phyloP scores from a whole-genome alignment of 2,797 vertebrate genomes.

The Eremophila alpestris region DNA sequence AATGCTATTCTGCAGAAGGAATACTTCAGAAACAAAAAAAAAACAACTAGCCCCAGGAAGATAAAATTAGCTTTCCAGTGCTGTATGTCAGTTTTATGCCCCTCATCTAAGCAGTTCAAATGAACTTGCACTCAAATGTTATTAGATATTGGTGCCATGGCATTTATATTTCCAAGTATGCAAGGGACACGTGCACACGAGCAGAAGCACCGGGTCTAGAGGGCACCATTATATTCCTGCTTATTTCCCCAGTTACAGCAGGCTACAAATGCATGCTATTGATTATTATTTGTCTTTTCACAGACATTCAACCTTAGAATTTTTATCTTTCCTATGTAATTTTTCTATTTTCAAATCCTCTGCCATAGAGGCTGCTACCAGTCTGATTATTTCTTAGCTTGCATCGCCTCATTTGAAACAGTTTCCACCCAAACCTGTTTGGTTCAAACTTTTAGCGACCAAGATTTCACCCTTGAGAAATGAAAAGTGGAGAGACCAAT shows the following conservation, averaged over 20 bases:
- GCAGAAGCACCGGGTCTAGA: slow-evolving; percentile 46
- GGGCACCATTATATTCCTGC: slow-evolving; percentile 30
- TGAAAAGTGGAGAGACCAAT: not conserved
- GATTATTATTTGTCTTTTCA: not conserved
- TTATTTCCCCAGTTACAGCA: slow-evolving; percentile 29
- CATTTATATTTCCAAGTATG: slow-evolving; percentile 39
- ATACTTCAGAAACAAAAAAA: not conserved
- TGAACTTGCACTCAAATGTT: slow-evolving; percentile 36
- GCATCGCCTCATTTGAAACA: not conserved
- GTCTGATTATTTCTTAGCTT: not conserved
- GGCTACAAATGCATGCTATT: slow-evolving; percentile 13
- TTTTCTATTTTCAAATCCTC: slow-evolving; percentile 11
- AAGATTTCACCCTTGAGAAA: not conserved
- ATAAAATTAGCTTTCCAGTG: slow-evolving; percentile 26
- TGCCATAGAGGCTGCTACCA: not conserved
- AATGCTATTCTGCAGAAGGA: not conserved
- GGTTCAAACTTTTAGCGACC: not conserved
- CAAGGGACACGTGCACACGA: not conserved
- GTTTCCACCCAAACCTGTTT: not conserved
- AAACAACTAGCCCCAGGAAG: not conserved
- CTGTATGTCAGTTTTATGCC: slow-evolving; percentile 10
- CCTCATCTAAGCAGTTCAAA: slow-evolving; percentile 17
- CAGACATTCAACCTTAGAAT: not conserved
- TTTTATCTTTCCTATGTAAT: slow-evolving; percentile 21
- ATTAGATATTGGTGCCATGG: slow-evolving; percentile 27